phyloP scores from a whole-genome alignment of 2,113 vertebrate species.

The Carassius gibelio region DNA sequence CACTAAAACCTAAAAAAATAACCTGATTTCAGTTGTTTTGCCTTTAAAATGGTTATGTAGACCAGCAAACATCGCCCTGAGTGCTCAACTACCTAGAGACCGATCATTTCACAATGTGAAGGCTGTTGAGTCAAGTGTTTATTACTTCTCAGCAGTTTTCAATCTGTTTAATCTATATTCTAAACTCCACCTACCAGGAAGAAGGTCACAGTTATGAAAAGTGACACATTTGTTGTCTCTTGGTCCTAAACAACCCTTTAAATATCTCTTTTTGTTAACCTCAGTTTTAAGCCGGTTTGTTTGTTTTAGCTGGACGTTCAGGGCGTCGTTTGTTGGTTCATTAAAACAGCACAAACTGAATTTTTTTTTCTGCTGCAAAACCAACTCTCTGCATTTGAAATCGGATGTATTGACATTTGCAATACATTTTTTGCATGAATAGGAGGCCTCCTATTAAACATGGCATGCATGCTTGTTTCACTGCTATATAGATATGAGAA shows the following conservation, averaged over 20 bases:
- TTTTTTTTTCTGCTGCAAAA: conserved; percentile 86
- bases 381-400: conserved; percentile 75
- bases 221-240: background rate
- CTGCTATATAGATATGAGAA: conserved; percentile 79
- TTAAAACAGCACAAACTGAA: conserved; percentile 89
- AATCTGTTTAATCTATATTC: no score
- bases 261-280: background rate
- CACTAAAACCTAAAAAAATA: conserved; percentile 62
- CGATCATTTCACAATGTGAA: background rate
- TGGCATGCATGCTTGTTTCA: conserved; percentile 83
- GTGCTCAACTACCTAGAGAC: conserved; percentile 28
- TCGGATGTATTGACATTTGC: conserved; percentile 76
- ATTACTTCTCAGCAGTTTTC: background rate
- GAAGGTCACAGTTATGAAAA: background rate
- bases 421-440: conserved; percentile 77
- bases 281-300: background rate
- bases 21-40: conserved; percentile 88
- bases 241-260: background rate
- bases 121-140: background rate
- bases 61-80: conserved; percentile 70
- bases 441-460: conserved; percentile 80
- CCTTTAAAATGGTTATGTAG: conserved; percentile 87
- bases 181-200: no score
- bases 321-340: conserved; percentile 64
- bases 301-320: conserved; percentile 52